Evolutionary conservation across 2,888 invertebrate species (phyloP).

Genomic region (Hyppa rectilinea): DNA sequence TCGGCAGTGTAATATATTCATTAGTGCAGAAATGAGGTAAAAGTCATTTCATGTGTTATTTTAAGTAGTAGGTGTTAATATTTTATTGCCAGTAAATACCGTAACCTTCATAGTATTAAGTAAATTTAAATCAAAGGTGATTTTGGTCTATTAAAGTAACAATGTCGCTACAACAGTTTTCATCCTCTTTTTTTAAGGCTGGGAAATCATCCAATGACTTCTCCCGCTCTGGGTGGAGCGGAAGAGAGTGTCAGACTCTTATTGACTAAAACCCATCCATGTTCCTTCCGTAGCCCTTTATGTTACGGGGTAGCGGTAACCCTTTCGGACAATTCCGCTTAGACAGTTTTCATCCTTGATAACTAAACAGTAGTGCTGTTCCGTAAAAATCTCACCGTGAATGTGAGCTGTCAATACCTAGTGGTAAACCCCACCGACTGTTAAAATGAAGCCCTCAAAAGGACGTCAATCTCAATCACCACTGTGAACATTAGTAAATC

Average conservation of each 20-base stretch:
- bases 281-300: too few relatives aligned
- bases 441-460: constrained; percentile 27
- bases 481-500: constrained; percentile 15
- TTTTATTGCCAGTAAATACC: not conserved
- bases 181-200: too few relatives aligned
- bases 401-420: too few relatives aligned
- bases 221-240: too few relatives aligned
- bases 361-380: not conserved
- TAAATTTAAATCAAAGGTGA: not conserved
- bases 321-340: too few relatives aligned
- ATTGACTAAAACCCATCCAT: too few relatives aligned
- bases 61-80: too few relatives aligned
- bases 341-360: not conserved
- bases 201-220: too few relatives aligned
- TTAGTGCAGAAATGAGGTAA: constrained; percentile 1
- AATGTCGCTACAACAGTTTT: not conserved
- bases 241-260: too few relatives aligned
- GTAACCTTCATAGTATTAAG: not conserved
- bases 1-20: not conserved
- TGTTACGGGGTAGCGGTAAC: too few relatives aligned
- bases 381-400: too few relatives aligned
- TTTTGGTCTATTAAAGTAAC: not conserved
- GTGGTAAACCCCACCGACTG: not conserved
- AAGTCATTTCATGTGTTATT: not conserved
- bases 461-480: constrained; percentile 36